Evolutionary conservation across 2,113 vertebrate genomes (phyloP).

Genomic region (Theristicus caerulescens): DNA sequence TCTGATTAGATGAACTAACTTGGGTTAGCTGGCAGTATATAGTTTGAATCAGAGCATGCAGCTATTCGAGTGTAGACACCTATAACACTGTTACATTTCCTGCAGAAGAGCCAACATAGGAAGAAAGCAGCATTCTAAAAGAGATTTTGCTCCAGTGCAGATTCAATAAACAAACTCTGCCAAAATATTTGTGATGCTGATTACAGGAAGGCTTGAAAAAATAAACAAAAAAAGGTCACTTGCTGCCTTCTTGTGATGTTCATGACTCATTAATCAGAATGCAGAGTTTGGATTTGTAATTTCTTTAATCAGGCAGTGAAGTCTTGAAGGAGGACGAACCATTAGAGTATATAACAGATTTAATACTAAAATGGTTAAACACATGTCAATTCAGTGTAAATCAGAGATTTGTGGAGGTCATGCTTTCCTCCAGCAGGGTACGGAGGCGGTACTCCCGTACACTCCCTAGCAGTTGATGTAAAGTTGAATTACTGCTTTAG

Average conservation of each 20-base stretch:
- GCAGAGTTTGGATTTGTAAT: slow-evolving; percentile 10
- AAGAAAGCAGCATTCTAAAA: not conserved
- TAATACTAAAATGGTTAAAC: not conserved
- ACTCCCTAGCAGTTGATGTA: not conserved
- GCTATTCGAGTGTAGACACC: not conserved
- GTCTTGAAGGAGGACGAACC: not conserved
- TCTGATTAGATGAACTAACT: not conserved
- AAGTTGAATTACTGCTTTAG: not conserved
- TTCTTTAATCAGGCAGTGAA: not conserved
- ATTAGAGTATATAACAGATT: not conserved
- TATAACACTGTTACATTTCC: not conserved
- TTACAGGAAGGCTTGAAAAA: slow-evolving; percentile 26
- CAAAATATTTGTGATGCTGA: slow-evolving; percentile 15
- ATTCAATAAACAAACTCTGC: not conserved
- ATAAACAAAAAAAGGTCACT: not conserved
- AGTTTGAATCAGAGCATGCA: not conserved
- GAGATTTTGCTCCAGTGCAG: not conserved
- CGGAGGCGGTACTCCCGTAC: not conserved
- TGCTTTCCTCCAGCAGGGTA: not conserved
- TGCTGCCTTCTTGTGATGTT: not conserved
- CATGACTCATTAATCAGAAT: slow-evolving; percentile 27
- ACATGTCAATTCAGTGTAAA: not conserved
- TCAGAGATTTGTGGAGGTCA: not conserved
- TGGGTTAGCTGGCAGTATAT: not conserved
- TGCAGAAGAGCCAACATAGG: not conserved